phyloP scores from a whole-genome alignment of 2,113 vertebrate genomes.

The Mionectes macconnelli region DNA sequence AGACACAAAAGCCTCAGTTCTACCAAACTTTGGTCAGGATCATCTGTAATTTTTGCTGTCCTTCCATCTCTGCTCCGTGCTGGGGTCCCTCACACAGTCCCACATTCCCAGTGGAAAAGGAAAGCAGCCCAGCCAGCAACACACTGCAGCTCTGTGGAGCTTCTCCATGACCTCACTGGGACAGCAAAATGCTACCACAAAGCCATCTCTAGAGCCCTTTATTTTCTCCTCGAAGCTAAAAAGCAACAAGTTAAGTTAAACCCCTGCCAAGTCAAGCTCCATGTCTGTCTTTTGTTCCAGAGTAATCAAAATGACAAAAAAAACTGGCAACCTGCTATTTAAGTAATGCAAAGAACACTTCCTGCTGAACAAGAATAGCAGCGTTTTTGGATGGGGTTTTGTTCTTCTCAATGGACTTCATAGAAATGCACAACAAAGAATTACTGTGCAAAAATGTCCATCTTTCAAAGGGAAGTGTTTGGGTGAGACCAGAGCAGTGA shows the following conservation, averaged over 20 bases:
- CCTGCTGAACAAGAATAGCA: slow-evolving; percentile 45
- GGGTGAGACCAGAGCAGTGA: slow-evolving; percentile 4
- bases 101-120: background rate
- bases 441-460: slow-evolving; percentile 43
- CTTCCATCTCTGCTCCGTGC: background rate
- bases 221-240: slow-evolving; percentile 12
- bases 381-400: slow-evolving; percentile 50
- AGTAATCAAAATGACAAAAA: slow-evolving; percentile 57
- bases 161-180: slow-evolving; percentile 56
- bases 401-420: slow-evolving; percentile 57
- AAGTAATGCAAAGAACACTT: slow-evolving; percentile 48
- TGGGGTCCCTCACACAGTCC: background rate
- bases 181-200: background rate
- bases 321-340: slow-evolving; percentile 55
- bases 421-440: slow-evolving; percentile 57
- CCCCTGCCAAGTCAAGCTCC: slow-evolving; percentile 42
- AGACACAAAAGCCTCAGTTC: background rate
- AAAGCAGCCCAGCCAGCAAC: background rate
- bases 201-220: slow-evolving; percentile 48
- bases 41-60: background rate
- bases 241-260: slow-evolving; percentile 40
- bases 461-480: slow-evolving; percentile 36
- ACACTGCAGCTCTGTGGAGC: slow-evolving; percentile 33
- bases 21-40: background rate
- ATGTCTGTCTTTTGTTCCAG: slow-evolving; percentile 34